Percentiles rank a stretch among this genome's conserved stretches.
Evolutionary conservation across 2,888 invertebrate species (phyloP).

Genomic region (Protodeltote pygarga): DNA sequence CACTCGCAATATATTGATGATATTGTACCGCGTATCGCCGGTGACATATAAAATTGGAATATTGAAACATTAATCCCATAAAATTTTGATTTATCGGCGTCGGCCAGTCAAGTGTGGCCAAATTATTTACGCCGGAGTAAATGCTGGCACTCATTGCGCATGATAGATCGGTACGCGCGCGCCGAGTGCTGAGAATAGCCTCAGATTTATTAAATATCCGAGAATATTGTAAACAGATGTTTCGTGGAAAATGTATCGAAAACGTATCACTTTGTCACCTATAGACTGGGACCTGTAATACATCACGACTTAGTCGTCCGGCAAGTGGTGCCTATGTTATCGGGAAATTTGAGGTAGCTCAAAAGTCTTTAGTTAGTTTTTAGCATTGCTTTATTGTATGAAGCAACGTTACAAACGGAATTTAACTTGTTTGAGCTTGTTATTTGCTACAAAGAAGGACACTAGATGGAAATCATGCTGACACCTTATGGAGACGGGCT

Average conservation of each 20-base stretch:
- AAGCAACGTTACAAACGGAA: too few relatives aligned
- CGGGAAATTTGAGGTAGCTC: too few relatives aligned
- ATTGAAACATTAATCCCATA: constrained; percentile 41
- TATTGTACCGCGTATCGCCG: constrained; percentile 25
- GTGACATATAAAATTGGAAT: constrained; percentile 25
- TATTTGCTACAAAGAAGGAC: too few relatives aligned
- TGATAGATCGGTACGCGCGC: constrained; percentile 21
- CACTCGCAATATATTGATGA: constrained; percentile 36
- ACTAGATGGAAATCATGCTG: too few relatives aligned
- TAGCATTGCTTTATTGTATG: too few relatives aligned
- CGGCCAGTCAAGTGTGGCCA: constrained; percentile 17
- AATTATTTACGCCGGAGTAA: constrained; percentile 31
- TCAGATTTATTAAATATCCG: constrained; percentile 6
- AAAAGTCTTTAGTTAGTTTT: too few relatives aligned
- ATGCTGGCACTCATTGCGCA: constrained; percentile 19
- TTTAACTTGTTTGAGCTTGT: too few relatives aligned
- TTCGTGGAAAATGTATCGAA: not conserved
- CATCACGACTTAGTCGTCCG: too few relatives aligned
- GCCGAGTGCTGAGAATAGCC: not conserved
- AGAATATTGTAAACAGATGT: not conserved
- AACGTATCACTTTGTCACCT: not conserved
- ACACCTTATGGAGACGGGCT: too few relatives aligned
- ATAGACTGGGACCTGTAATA: too few relatives aligned
- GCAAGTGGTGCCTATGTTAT: too few relatives aligned
- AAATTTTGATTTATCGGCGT: constrained; percentile 42